phyloP scores from a whole-genome alignment of 2,797 vertebrate species.

The Naso thynnoides region DNA sequence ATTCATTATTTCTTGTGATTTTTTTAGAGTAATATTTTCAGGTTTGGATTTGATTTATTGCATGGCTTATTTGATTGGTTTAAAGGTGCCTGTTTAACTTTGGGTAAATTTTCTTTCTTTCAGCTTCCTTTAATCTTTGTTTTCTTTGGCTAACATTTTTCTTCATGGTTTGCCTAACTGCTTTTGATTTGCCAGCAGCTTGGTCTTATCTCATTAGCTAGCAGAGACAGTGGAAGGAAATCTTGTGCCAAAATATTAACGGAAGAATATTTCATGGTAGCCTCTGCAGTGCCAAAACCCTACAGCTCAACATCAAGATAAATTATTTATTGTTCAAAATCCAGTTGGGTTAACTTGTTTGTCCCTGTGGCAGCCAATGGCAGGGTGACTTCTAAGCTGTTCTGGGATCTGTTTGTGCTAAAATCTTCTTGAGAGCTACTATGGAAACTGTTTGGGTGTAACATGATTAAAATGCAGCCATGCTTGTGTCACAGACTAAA shows the following conservation, averaged over 20 bases:
- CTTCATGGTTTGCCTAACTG: conserved; percentile 47
- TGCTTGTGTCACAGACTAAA: not conserved
- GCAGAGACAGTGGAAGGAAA: conserved; percentile 45
- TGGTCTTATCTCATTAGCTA: conserved; percentile 41
- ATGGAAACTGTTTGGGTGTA: not conserved
- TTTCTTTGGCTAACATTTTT: conserved; percentile 65
- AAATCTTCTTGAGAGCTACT: not conserved
- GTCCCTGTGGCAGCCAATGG: conserved; percentile 16
- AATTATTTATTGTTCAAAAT: conserved; percentile 22
- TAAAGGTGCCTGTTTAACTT: conserved; percentile 38
- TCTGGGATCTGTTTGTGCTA: conserved; percentile 50
- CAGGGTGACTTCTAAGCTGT: conserved; percentile 27
- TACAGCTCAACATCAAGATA: conserved; percentile 31
- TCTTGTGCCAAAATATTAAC: conserved; percentile 53
- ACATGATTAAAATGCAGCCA: not conserved
- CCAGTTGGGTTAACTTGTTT: conserved; percentile 7
- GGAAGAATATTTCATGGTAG: conserved; percentile 10
- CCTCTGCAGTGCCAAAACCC: conserved; percentile 54
- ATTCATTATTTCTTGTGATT: conserved; percentile 35
- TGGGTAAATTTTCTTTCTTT: conserved; percentile 57
- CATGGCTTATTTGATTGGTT: conserved; percentile 57
- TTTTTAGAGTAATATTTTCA: conserved; percentile 21
- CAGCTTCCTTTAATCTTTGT: conserved; percentile 68
- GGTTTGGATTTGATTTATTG: conserved; percentile 41
- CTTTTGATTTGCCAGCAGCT: conserved; percentile 67